Base-by-base conservation (phyloP, 2,888 invertebrate genomes). In the Escarpia spicata region DNA sequence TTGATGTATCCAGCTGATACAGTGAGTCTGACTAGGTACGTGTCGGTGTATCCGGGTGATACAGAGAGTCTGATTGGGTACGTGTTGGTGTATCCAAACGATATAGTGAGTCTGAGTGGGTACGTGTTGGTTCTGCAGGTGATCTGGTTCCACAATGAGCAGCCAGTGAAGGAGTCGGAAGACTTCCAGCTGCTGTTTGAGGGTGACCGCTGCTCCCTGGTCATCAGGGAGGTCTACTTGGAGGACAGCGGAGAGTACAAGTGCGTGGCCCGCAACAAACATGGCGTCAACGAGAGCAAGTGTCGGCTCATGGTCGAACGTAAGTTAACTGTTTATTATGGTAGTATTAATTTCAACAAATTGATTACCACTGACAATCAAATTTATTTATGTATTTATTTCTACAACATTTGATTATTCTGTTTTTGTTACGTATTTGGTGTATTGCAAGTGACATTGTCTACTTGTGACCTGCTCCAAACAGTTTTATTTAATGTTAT, bases 251-350 rank as follows among this genome's bases (percentile, higher is more conserved):
- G 98, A 19, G 97, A 97, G 93, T 98, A 98, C 95, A 98, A 97
- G 96, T 98, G 98, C 52, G 97, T 98, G 26, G 98, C 98, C 60
- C 98, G 98, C 0, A 99, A 99, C 96, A 98, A 98, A 95, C 97
- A 99, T 90, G 99, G 99, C 75, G 98, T 98, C 37, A 99, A 96
- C 31, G 95, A 96, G 95, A 99, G 99, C 26, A 98, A 98, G 4
- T 98, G 99, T 12, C 98, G 98, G 96, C 98, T 99, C 9, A 97
- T 98, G 94, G 98, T 97, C 90, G 97, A 96, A 95, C 95, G 96
- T 97, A 95, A 95, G 96, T 95, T 10, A 52, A 58, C 52, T 15
- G 19, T n/a, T 92, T 89, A 52, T n/a, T 37, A 37, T 37, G 37
- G 37, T 45, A 2, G 90, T 43, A n/a, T 37, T 92, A 37, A 92